Conservation (phyloP, 1,140 invertebrate genomes). For the Cotesia typhae region DNA sequence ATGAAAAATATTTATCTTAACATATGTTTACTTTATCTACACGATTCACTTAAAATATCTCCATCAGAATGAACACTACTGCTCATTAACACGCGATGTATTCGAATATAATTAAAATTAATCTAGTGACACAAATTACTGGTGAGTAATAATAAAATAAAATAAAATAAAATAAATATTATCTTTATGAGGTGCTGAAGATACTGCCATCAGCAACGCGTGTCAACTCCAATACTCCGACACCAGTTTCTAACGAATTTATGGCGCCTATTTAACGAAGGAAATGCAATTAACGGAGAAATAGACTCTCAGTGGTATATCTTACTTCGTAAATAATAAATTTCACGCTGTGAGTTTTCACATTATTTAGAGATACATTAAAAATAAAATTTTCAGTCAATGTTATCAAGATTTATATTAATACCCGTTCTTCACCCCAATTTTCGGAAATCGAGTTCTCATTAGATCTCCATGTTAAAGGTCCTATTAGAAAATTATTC, state of each 20-base stretch:
- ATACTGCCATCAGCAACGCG: conserved; percentile 17
- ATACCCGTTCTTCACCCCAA: too few relatives aligned
- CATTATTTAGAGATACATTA: not conserved
- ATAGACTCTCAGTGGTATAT: conserved; percentile 47
- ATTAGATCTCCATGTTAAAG: too few relatives aligned
- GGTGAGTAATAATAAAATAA: too few relatives aligned
- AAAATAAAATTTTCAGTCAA: not conserved
- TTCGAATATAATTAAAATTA: too few relatives aligned
- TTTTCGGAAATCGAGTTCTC: too few relatives aligned
- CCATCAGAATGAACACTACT: too few relatives aligned
- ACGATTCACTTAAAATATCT: not conserved
- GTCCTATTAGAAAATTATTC: too few relatives aligned
- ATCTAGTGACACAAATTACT: too few relatives aligned
- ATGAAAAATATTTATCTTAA: conserved; percentile 5
- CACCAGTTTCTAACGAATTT: conserved; percentile 50
- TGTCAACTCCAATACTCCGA: conserved; percentile 33
- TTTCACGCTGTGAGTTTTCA: not conserved
- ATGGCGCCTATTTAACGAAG: conserved; percentile 54
- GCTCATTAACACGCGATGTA: too few relatives aligned
- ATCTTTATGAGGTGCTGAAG: too few relatives aligned
- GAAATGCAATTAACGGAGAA: conserved; percentile 56
- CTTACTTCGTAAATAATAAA: conserved; percentile 8
- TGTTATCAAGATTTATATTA: too few relatives aligned
- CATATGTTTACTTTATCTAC: not conserved
- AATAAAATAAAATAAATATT: too few relatives aligned